phyloP scores from a whole-genome alignment of 2,113 vertebrate species.

The Bothrops jararaca region DNA sequence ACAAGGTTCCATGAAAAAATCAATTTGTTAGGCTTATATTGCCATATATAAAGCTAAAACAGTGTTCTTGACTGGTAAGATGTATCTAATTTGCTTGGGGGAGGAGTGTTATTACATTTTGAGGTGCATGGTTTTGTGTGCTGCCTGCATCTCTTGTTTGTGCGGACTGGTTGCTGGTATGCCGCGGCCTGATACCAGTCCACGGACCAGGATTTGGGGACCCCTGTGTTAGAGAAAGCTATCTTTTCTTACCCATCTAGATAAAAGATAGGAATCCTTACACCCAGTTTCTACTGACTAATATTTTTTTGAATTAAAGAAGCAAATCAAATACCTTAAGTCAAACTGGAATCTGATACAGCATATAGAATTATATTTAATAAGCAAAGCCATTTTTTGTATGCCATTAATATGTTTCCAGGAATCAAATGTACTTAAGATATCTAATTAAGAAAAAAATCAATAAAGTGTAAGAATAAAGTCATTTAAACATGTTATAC shows the following conservation, averaged over 20 bases:
- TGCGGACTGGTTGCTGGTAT: no score
- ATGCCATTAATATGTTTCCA: not conserved
- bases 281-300: not conserved
- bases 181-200: no score
- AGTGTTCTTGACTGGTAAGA: not conserved
- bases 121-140: no score
- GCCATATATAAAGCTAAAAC: not conserved
- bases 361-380: not conserved
- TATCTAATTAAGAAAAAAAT: not conserved
- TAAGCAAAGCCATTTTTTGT: not conserved
- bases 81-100: not conserved
- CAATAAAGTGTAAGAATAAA: not conserved
- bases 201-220: no score
- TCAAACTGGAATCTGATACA: not conserved
- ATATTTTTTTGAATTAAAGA: not conserved
- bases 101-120: not conserved
- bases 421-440: not conserved
- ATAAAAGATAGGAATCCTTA: not conserved
- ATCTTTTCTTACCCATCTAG: not conserved
- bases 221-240: not conserved
- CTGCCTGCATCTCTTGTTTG: no score
- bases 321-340: not conserved
- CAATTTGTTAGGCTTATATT: not conserved
- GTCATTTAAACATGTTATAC: not conserved
- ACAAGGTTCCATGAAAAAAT: not conserved